These are phyloP conservation scores for Candoia aspera DNA, from an alignment of 2,113 vertebrate species.

Conservation along the genomic window DNA sequence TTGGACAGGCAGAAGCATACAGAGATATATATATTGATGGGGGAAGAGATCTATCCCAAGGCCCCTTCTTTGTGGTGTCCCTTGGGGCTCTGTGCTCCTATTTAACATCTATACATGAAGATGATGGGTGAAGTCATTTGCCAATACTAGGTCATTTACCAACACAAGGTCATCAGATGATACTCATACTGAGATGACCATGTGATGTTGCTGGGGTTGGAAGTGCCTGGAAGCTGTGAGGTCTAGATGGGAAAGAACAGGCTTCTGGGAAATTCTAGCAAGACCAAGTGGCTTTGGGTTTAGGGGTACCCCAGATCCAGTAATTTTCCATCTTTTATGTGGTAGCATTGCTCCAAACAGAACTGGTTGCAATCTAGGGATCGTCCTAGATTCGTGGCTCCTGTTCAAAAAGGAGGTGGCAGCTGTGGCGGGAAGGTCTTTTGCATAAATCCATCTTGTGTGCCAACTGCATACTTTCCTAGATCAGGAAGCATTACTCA, in stretches of 20 bases:
- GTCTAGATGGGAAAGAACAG: not conserved
- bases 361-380: not conserved
- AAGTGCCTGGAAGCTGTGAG: not conserved
- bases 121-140: not conserved
- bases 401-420: not conserved
- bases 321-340: not conserved
- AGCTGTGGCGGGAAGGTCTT: not conserved
- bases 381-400: not conserved
- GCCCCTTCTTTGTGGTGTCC: not conserved
- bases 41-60: not conserved
- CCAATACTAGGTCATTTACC: not conserved
- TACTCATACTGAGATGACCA: not conserved
- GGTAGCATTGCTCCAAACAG: not conserved
- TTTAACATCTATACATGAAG: not conserved
- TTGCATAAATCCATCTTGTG: too few relatives aligned
- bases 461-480: too few relatives aligned
- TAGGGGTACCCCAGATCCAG: not conserved
- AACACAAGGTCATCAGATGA: not conserved
- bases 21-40: not conserved
- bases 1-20: not conserved
- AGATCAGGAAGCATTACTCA: too few relatives aligned
- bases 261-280: not conserved
- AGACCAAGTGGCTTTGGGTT: not conserved
- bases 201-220: not conserved
- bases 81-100: not conserved